phyloP scores from a whole-genome alignment of 2,888 invertebrate genomes.

The Acleris literana region DNA sequence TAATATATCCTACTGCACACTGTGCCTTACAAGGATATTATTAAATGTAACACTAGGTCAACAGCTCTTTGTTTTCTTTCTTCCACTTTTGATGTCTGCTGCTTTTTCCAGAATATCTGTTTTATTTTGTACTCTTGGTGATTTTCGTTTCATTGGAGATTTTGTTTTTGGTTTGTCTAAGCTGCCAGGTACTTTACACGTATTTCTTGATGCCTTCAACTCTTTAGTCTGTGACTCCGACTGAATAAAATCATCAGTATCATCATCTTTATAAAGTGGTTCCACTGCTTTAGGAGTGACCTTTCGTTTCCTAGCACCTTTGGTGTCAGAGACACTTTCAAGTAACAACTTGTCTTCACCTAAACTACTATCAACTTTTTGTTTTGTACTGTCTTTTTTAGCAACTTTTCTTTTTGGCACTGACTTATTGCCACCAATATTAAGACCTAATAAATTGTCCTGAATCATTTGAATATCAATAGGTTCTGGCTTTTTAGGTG shows the following conservation, averaged over 20 bases:
- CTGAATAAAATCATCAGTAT: slow-evolving; percentile 42
- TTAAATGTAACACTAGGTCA: background rate
- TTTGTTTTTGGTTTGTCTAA: slow-evolving; percentile 2
- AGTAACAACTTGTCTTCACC: slow-evolving; percentile 8
- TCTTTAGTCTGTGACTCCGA: slow-evolving; percentile 23
- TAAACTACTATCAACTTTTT: slow-evolving; percentile 28
- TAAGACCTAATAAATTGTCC: slow-evolving; percentile 26
- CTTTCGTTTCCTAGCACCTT: slow-evolving; percentile 36
- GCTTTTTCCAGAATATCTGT: slow-evolving; percentile 31
- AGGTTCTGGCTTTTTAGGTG: slow-evolving; percentile 32
- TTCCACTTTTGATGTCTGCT: slow-evolving; percentile 12
- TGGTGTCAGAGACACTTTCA: slow-evolving; percentile 11
- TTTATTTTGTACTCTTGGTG: slow-evolving; percentile 37
- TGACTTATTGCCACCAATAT: slow-evolving; percentile 29
- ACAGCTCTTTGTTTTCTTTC: slow-evolving; percentile 25
- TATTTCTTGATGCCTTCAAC: slow-evolving; percentile 28
- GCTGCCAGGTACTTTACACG: background rate
- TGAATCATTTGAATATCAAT: slow-evolving; percentile 15
- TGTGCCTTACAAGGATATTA: too few species aligned
- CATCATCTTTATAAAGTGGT: slow-evolving; percentile 23
- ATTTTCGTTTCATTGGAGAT: slow-evolving; percentile 40
- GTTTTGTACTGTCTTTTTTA: slow-evolving; percentile 44
- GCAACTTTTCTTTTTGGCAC: slow-evolving; percentile 47
- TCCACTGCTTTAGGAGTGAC: slow-evolving; percentile 37
- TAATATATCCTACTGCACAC: too few species aligned